Conservation (phyloP, 2,113 vertebrate species). For the Ophthalmolycus amberensis region DNA sequence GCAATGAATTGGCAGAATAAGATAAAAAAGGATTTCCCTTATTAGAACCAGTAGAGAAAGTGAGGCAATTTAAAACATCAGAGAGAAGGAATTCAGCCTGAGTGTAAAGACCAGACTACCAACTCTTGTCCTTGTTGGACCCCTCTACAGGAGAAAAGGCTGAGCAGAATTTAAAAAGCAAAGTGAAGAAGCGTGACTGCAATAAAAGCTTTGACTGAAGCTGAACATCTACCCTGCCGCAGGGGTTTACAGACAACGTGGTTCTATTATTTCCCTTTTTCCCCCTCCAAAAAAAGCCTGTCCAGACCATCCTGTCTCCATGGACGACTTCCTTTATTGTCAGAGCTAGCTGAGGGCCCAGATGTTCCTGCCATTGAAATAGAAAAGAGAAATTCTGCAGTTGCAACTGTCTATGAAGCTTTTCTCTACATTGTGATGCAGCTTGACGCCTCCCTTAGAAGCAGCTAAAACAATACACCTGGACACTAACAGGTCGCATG, state of each 20-base stretch:
- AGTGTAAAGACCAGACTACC: conserved; percentile 30
- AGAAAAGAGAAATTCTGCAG: conserved; percentile 1
- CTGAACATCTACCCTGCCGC: conserved; percentile 29
- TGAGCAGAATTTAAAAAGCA: conserved; percentile 58
- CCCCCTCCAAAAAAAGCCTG: conserved; percentile 28
- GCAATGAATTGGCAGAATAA: neutral
- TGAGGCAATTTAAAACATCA: conserved; percentile 24
- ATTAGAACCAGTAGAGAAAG: conserved; percentile 4
- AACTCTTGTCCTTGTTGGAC: conserved; percentile 28
- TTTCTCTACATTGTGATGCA: conserved; percentile 1
- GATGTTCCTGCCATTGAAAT: conserved; percentile 49
- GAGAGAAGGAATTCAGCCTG: conserved; percentile 7
- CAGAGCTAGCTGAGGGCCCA: conserved; percentile 44
- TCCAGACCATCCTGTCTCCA: conserved; percentile 49
- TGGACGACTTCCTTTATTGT: conserved; percentile 52
- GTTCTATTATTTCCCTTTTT: conserved; percentile 58
- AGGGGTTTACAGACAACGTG: conserved; percentile 62
- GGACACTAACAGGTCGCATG: neutral
- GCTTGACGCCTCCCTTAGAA: neutral
- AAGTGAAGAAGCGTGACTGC: conserved; percentile 41
- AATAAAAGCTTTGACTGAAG: conserved; percentile 28
- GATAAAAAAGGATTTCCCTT: conserved; percentile 10
- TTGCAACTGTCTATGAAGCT: neutral
- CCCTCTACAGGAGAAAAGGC: conserved; percentile 12
- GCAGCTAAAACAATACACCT: neutral